Evolutionary conservation across 2,113 vertebrate genomes (phyloP), one percentile per base, ranked within the genome.

Genomic region (Porphyrio hochstetteri): DNA sequence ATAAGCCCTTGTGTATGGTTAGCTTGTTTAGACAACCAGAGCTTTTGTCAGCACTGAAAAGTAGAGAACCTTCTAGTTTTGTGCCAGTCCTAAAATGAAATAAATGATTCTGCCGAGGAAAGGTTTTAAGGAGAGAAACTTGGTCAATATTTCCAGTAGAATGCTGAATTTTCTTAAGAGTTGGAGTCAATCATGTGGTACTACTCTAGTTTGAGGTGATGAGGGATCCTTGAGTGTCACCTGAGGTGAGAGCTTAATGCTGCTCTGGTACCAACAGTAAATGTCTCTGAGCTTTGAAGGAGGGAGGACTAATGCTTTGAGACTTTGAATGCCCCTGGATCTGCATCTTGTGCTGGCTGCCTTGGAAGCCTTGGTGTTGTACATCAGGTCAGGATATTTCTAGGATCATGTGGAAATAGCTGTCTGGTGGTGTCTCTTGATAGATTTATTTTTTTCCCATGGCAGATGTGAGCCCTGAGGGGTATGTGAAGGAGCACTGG

Each of bases 401-500:
- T 50, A 29, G 75, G 44, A 74, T 61, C 1, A 0, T 2, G 11
- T 4, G 50, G 63, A 40, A 79, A 33, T 68, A 74, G 29, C n/a
- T 40, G 16, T 70, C 50, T 65, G 53, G 33, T 61, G 21, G 7
- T 9, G 18, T 80, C 1, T 35, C 16, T 23, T 23, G 21, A 23
- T 46, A 46, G 44, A 46, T 35, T 13, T 5, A 3, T 33, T 67
- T 50, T 52, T 65, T 67, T 70, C 11, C 11, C 35, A n/a, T 35
- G 55, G 13, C 56, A 67, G 56, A 36, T 28, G 12, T 88, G 71
- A 67, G 16, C 18, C 9, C 33, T 10, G 36, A 61, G 59, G 53
- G n/a, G 11, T 50, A 13, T 4, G 2, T 35, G 48, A n/a, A 68
- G 29, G 38, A 1, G 3, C 10, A 7, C 24, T 3, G 4, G 23